A percentile compares a stretch with the other conserved stretches of the same genome.
phyloP scores from a whole-genome alignment of 2,888 invertebrate genomes.

The Sussaba pulchella region DNA sequence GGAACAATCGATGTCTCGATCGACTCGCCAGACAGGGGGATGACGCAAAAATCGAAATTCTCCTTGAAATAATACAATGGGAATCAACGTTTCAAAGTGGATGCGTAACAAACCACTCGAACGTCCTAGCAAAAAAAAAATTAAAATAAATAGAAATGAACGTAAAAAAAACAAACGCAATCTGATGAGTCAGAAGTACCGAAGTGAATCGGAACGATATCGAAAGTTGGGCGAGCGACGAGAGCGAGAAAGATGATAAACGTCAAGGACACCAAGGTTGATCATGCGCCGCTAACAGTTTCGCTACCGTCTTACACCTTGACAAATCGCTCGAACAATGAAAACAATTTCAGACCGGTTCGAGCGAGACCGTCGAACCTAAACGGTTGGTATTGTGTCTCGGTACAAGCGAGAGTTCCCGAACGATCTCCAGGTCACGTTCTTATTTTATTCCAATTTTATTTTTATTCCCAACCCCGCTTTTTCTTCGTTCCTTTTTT shows the following conservation, averaged over 20 bases:
- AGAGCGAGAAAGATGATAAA: constrained; percentile 27
- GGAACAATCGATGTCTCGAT: constrained; percentile 20
- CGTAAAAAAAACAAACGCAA: background rate
- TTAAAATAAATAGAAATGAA: too few relatives aligned
- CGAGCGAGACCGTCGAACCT: constrained; percentile 73
- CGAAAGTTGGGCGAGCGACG: background rate
- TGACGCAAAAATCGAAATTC: constrained; percentile 41
- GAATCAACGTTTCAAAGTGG: constrained; percentile 5
- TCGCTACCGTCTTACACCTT: constrained; percentile 82
- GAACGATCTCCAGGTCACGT: constrained; percentile 30
- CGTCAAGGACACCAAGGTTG: constrained; percentile 64
- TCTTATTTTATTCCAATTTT: constrained; percentile 49
- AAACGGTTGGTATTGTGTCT: constrained; percentile 80
- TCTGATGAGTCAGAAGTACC: background rate
- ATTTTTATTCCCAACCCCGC: background rate
- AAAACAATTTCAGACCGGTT: constrained; percentile 81
- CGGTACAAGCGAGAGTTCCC: constrained; percentile 20
- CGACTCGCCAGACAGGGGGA: background rate
- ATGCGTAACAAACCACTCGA: background rate
- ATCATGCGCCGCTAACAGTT: constrained; percentile 75
- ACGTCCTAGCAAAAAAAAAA: background rate
- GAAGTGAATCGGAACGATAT: constrained; percentile 10
- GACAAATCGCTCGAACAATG: constrained; percentile 83
- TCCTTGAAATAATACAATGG: constrained; percentile 24
- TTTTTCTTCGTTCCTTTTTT: constrained; percentile 26